Conservation (phyloP, 1,140 invertebrate species). For the Pararge aegeria region DNA sequence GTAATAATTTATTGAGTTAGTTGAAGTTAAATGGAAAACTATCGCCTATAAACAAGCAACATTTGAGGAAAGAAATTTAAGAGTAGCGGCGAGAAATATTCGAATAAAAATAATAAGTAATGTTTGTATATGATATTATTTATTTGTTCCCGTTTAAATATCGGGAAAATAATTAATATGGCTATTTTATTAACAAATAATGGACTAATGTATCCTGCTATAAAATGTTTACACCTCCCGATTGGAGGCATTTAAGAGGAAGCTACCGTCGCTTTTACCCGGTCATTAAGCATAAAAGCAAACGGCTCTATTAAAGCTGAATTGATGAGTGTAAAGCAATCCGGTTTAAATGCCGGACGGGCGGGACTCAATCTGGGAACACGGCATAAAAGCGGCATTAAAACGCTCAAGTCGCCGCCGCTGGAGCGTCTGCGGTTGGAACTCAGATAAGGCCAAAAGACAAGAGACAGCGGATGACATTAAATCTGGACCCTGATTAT, state of each 20-base stretch:
- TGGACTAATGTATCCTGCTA: neutral
- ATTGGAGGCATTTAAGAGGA: conserved; percentile 8
- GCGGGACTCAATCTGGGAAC: conserved; percentile 56
- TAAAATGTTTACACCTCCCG: conserved; percentile 32
- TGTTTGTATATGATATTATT: too few relatives aligned
- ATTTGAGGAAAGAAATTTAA: too few relatives aligned
- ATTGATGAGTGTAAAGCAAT: conserved; percentile 64
- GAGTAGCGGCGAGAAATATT: too few relatives aligned
- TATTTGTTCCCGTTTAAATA: too few relatives aligned
- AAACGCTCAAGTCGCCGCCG: conserved; percentile 36
- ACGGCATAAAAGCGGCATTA: conserved; percentile 61
- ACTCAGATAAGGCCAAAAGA: conserved; percentile 6
- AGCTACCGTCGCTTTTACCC: conserved; percentile 43
- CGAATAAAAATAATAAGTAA: too few relatives aligned
- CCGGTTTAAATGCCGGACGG: conserved; percentile 51
- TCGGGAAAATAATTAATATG: neutral
- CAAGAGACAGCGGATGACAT: conserved; percentile 20
- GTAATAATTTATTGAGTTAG: too few relatives aligned
- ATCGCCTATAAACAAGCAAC: too few relatives aligned
- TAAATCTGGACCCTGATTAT: too few relatives aligned
- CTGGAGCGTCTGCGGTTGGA: conserved; percentile 42
- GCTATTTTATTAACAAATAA: too few relatives aligned
- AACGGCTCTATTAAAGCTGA: conserved; percentile 59
- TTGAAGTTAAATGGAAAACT: too few relatives aligned
- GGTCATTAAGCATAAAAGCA: conserved; percentile 67